Evolutionary conservation across 2,113 vertebrate species (phyloP).

Genomic region (Mohoua ochrocephala): DNA sequence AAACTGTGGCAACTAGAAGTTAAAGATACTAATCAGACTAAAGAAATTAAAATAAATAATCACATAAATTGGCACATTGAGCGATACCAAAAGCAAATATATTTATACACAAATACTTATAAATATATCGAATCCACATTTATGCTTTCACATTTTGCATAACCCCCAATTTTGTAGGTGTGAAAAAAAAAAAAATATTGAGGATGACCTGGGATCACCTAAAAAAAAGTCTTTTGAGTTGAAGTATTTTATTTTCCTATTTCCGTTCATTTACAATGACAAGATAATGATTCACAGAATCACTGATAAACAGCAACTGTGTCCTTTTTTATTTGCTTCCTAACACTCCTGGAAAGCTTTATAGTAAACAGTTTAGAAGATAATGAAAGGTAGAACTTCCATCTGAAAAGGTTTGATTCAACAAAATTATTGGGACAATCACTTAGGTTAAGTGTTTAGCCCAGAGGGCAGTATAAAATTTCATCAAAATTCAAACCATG

Average conservation of each 20-base stretch:
- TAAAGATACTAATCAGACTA: background rate
- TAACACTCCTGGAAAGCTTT: conserved; percentile 44
- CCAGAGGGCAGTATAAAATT: conserved; percentile 68
- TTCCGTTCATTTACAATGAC: conserved; percentile 2
- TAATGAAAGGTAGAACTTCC: conserved; percentile 69
- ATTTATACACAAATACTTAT: background rate
- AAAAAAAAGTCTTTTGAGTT: background rate
- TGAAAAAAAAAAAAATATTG: background rate
- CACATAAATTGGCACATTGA: background rate
- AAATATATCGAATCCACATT: background rate
- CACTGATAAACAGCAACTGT: background rate
- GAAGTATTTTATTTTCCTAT: background rate
- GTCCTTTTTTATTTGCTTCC: conserved; percentile 35
- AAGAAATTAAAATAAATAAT: background rate
- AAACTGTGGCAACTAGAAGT: background rate
- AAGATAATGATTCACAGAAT: conserved; percentile 15
- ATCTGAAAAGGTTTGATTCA: conserved; percentile 66
- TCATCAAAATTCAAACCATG: conserved; percentile 71
- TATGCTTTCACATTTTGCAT: background rate
- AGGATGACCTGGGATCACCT: background rate
- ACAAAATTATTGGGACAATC: conserved; percentile 67
- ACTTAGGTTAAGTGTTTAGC: conserved; percentile 71
- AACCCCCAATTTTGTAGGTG: background rate
- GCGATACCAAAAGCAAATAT: background rate
- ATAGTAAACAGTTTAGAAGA: conserved; percentile 61